Evolutionary conservation across 2,113 vertebrate species (phyloP).

Genomic region (Bagarius yarrelli): DNA sequence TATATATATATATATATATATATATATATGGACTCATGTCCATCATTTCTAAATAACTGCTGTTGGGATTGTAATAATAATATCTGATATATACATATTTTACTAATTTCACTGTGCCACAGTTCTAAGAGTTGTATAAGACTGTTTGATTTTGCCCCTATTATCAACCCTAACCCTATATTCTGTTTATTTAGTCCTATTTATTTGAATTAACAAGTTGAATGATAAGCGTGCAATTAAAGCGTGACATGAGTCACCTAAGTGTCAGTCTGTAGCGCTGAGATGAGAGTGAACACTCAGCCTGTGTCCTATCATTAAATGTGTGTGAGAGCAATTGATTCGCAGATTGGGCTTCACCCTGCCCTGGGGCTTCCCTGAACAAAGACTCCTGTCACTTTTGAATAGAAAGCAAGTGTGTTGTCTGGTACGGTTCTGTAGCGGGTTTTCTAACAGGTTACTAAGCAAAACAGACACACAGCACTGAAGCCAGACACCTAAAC

Average conservation of each 20-base stretch:
- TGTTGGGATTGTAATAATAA: too few species aligned
- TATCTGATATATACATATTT: too few species aligned
- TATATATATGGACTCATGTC: too few species aligned
- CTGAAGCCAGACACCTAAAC: slow-evolving; percentile 13
- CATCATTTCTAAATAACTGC: too few species aligned
- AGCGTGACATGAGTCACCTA: slow-evolving; percentile 30
- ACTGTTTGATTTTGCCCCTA: too few species aligned
- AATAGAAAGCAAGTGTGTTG: slow-evolving; percentile 15
- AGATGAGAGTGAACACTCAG: slow-evolving; percentile 19
- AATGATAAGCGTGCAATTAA: background rate
- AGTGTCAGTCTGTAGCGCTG: slow-evolving; percentile 26
- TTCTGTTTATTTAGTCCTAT: too few species aligned
- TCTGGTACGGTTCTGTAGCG: slow-evolving; percentile 29
- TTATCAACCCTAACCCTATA: too few species aligned
- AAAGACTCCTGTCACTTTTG: slow-evolving; percentile 56
- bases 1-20: too few species aligned
- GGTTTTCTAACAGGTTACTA: slow-evolving; percentile 44
- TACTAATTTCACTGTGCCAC: too few species aligned
- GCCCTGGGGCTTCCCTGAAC: slow-evolving; percentile 50
- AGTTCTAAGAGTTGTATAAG: background rate
- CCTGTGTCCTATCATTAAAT: slow-evolving; percentile 17
- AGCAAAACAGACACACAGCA: slow-evolving; percentile 48
- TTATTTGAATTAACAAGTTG: slow-evolving; percentile 9
- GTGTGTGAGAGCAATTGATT: slow-evolving; percentile 5
- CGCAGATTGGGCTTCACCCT: slow-evolving; percentile 26